Base-by-base conservation (phyloP, 2,888 invertebrate genomes). In the Hirtodrosophila trivittata region DNA sequence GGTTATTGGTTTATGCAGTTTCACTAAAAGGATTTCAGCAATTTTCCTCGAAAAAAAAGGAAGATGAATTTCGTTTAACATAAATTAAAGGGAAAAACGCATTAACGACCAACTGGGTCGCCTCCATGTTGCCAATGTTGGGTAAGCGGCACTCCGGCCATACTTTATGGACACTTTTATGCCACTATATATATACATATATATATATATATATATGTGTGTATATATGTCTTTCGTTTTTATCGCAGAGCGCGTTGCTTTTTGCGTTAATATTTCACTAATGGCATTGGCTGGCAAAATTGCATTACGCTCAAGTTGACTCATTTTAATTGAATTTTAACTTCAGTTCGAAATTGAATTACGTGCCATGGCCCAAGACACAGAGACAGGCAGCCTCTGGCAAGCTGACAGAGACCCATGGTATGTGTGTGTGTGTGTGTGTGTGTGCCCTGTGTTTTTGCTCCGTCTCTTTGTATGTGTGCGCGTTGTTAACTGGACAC, bases 271-370 rank as follows among this genome's bases (percentile, higher is more conserved):
- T 87, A 83, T 83, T 82, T 83, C 87, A 83, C 87, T 87, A 83
- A 83, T 83, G 80, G 86, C 82, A 83, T 87, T 85, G 86, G 86
- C 86, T 73, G 87, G 57, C 66, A 63, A 83, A 83, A 83, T 83
- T 83, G 83, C 83, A 83, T 83, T 83, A 83, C 87, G 83, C 87
- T 83, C 87, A 83, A 83, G 83, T 87, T 87, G 87, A 83, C 87
- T 83, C 82, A 83, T 83, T 83, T 83, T 83, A 83, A 83, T 83
- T 83, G 83, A 87, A 83, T 83, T 83, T 83, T 86, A 83, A 83
- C 87, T 87, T 87, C 86, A 83, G 87, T 80, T 87, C 87, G 86
- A 87, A 83, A 83, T 83, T 71, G 81, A 86, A 87, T 87, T 83
- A 83, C 84, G 77, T 74, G 86, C 77, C 86, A 72, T 46, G 68